Evolutionary conservation across 2,797 vertebrate species (phyloP).

Genomic region (Potorous gilbertii): DNA sequence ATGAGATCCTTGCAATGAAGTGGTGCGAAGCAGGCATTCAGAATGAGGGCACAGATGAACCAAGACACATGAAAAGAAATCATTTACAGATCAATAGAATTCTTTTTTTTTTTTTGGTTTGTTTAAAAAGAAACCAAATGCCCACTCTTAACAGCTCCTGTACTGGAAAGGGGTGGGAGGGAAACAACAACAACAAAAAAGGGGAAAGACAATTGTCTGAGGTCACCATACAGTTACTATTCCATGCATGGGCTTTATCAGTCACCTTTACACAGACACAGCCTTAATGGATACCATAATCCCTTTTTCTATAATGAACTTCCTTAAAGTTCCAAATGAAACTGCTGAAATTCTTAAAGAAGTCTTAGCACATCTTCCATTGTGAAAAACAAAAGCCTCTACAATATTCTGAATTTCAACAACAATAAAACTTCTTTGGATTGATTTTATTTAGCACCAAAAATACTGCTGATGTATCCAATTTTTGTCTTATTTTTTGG

Average conservation of each 20-base stretch:
- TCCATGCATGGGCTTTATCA: constrained; percentile 89
- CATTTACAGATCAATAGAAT: constrained; percentile 80
- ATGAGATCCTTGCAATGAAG: constrained; percentile 87
- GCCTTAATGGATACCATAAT: constrained; percentile 82
- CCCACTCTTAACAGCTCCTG: constrained; percentile 88
- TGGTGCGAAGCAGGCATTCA: constrained; percentile 87
- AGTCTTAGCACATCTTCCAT: constrained; percentile 84
- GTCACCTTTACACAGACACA: constrained; percentile 83
- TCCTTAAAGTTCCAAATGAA: constrained; percentile 80
- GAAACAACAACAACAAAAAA: constrained; percentile 78
- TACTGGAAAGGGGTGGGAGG: constrained; percentile 81
- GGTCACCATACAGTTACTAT: constrained; percentile 84
- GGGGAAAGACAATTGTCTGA: constrained; percentile 85
- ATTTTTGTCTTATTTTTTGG: constrained; percentile 28
- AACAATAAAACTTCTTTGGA: constrained; percentile 72
- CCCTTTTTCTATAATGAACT: constrained; percentile 79
- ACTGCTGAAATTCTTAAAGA: constrained; percentile 77
- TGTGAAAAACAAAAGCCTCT: constrained; percentile 53
- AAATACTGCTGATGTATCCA: constrained; percentile 16
- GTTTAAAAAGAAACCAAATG: constrained; percentile 84
- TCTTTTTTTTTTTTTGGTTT: constrained; percentile 78
- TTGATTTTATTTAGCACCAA: constrained; percentile 55
- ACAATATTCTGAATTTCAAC: constrained; percentile 72
- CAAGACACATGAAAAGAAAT: constrained; percentile 86
- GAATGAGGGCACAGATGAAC: constrained; percentile 85